Conservation (phyloP, 2,888 invertebrate genomes). For the Cheilosia vernalis region DNA sequence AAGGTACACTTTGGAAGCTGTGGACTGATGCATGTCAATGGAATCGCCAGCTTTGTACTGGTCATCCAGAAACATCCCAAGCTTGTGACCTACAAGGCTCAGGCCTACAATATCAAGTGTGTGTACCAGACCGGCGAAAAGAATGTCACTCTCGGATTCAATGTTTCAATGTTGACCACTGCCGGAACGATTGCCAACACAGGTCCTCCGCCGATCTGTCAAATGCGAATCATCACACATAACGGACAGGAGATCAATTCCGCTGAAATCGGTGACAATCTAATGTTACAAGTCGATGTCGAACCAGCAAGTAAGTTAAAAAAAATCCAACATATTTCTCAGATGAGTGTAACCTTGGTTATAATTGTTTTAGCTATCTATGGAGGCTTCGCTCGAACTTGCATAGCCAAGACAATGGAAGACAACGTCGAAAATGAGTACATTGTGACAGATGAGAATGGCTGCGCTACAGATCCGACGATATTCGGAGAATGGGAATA, state of each 20-base stretch:
- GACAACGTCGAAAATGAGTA: slow-evolving; percentile 95
- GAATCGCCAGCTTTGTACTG: slow-evolving; percentile 95
- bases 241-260: slow-evolving; percentile 94
- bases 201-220: slow-evolving; percentile 95
- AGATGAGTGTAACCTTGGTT: neutral
- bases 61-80: slow-evolving; percentile 98
- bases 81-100: slow-evolving; percentile 96
- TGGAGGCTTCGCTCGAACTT: slow-evolving; percentile 96
- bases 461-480: slow-evolving; percentile 95
- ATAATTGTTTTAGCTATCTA: slow-evolving; percentile 88
- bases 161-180: slow-evolving; percentile 97
- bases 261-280: slow-evolving; percentile 95
- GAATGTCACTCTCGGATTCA: slow-evolving; percentile 95
- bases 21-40: slow-evolving; percentile 95
- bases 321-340: no score
- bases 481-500: slow-evolving; percentile 98
- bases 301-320: slow-evolving; percentile 87
- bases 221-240: slow-evolving; percentile 94
- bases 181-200: slow-evolving; percentile 98
- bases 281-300: slow-evolving; percentile 93
- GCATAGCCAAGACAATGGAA: slow-evolving; percentile 96
- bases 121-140: slow-evolving; percentile 97
- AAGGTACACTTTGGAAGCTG: slow-evolving; percentile 96
- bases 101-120: slow-evolving; percentile 98
- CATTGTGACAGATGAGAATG: slow-evolving; percentile 95